Base-by-base conservation (phyloP, 2,113 vertebrate genomes). In the Polypterus bichir region DNA sequence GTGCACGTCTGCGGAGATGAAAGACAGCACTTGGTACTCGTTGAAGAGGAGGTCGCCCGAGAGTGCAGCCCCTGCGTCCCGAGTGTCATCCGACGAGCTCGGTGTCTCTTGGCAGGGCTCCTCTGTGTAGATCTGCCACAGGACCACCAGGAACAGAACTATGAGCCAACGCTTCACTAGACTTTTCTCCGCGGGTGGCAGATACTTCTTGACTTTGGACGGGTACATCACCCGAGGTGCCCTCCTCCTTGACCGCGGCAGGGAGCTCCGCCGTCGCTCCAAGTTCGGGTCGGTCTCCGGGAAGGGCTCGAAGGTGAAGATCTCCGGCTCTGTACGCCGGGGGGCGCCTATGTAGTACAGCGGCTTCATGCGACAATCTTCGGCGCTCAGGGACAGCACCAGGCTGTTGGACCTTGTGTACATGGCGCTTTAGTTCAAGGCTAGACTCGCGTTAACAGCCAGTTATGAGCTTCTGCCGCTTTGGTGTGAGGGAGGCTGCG, bases 51-150 rank as follows among this genome's bases (percentile, higher is more conserved):
- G 49, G 48, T 67, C 68, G 3, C 55, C 68, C n/a, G 7, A 7
- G 49, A 51, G 46, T 6, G 44, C 48, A 5, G 57, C 44, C 3
- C 74, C 75, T 1, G 9, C 5, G 7, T 65, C 27, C n/a, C 69
- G 3, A 46, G 10, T 48, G 9, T 74, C 74, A 0, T 66, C 5
- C 60, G 47, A n/a, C 59, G 52, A 6, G 6, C 6, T 66, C 47
- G 70, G 54, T 8, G 72, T 10, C 6, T 77, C 79, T 0, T 63
- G 59, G 70, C 64, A 68, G 5, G 74, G 74, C 9, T 86, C 83
- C 73, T 85, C 83, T 55, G 77, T 79, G 81, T 85, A 86, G 76
- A 88, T 81, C 76, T 88, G 86, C 76, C 79, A 76, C 63, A 83
- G 75, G 53, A 88, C 72, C 71, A 88, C 82, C 69, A 88, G 76